These are phyloP conservation scores for Masnerella sp. DNA, from an alignment of 2,888 invertebrate genomes.

Conservation along the genomic window DNA sequence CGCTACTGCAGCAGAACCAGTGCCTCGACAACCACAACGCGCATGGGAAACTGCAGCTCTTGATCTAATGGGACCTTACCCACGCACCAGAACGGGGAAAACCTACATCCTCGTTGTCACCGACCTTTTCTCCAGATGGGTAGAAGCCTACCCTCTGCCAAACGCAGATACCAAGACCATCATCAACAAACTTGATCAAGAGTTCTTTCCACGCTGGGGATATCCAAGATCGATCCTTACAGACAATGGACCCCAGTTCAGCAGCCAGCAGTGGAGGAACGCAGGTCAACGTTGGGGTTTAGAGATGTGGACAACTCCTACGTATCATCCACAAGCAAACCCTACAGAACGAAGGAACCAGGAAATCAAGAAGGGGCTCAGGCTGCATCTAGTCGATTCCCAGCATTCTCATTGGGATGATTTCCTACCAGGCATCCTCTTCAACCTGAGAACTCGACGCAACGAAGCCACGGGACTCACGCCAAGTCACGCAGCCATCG, in stretches of 20 bases:
- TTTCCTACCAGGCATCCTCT: constrained; percentile 12
- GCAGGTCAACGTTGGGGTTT: constrained; percentile 12
- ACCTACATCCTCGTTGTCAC: constrained; percentile 58
- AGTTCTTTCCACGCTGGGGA: constrained; percentile 26
- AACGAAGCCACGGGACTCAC: constrained; percentile 42
- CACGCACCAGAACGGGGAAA: constrained; percentile 18
- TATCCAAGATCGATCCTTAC: constrained; percentile 23
- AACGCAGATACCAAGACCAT: constrained; percentile 23
- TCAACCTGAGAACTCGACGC: constrained; percentile 15
- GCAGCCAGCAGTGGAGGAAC: not conserved
- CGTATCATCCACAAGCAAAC: constrained; percentile 63
- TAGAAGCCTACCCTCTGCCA: constrained; percentile 58
- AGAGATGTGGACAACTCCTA: constrained; percentile 57
- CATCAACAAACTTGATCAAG: constrained; percentile 22
- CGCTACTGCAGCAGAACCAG: not conserved
- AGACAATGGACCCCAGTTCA: constrained; percentile 56
- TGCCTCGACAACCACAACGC: not conserved
- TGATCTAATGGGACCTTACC: constrained; percentile 59
- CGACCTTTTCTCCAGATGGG: constrained; percentile 62
- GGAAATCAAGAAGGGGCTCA: constrained; percentile 57
- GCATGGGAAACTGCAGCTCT: constrained; percentile 30
- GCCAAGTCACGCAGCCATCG: constrained; percentile 5
- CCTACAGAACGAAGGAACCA: constrained; percentile 56
- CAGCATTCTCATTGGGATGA: constrained; percentile 26
- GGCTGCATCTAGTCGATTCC: constrained; percentile 36